Conservation (phyloP, 2,797 vertebrate species). For the Pelochelys cantorii region DNA sequence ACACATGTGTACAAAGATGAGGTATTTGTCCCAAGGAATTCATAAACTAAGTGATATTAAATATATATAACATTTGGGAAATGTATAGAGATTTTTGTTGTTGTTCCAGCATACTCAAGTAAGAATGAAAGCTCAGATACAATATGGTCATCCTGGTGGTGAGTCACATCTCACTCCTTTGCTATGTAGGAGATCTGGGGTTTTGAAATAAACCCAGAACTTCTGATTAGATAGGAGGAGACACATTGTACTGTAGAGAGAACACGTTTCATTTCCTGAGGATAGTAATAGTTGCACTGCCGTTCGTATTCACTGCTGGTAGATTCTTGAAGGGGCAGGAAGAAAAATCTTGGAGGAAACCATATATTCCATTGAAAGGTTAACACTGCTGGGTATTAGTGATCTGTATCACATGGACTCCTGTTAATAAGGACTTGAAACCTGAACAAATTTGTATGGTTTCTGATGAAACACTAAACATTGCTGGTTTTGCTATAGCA, state of each 20-base stretch:
- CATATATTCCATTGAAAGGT: neutral
- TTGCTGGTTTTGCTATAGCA: constrained; percentile 38
- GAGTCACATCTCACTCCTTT: neutral
- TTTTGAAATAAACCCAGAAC: constrained; percentile 12
- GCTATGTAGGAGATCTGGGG: neutral
- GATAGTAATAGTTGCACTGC: neutral
- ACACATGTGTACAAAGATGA: neutral
- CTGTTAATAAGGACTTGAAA: constrained; percentile 28
- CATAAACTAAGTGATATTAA: neutral
- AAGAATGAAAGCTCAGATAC: neutral
- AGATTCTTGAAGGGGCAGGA: neutral
- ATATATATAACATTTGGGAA: neutral
- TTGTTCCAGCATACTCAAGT: neutral
- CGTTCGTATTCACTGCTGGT: neutral
- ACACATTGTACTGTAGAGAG: rapidly evolving
- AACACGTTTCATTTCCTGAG: neutral
- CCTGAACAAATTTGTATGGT: neutral
- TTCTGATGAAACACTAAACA: constrained; percentile 29
- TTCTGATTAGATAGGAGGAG: neutral
- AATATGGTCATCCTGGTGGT: rapidly evolving
- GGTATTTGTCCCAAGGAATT: neutral
- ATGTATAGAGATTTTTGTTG: neutral
- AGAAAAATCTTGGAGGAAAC: constrained; percentile 34
- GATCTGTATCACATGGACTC: neutral
- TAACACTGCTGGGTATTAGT: neutral